Conservation (phyloP, 2,888 invertebrate species). For the Caenorhabditis afra region DNA sequence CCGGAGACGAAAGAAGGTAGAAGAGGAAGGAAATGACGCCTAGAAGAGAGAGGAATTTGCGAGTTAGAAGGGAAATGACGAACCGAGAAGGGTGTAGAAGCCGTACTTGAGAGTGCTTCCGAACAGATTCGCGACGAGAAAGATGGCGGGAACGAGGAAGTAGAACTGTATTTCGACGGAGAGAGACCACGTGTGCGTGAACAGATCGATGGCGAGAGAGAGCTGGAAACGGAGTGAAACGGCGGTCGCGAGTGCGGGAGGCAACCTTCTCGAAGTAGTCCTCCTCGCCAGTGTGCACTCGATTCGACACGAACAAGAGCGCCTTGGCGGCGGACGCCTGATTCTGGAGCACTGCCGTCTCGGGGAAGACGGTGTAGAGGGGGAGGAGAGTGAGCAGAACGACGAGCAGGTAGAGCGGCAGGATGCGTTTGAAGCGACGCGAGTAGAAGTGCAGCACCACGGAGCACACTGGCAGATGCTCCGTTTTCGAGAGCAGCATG, state of each 20-base stretch:
- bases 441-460: conserved; percentile 18
- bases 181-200: conserved; percentile 68
- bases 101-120: not conserved
- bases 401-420: conserved; percentile 33
- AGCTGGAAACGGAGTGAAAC: conserved; percentile 37
- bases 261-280: conserved; percentile 42
- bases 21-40: not conserved
- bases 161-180: conserved; percentile 69
- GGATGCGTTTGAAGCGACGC: conserved; percentile 42
- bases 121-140: conserved; percentile 25
- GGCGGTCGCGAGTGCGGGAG: not conserved
- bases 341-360: conserved; percentile 17
- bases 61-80: not conserved
- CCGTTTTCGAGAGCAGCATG: conserved; percentile 40
- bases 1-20: not conserved
- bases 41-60: not conserved
- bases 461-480: not conserved
- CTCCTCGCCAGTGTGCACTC: conserved; percentile 36
- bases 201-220: conserved; percentile 49
- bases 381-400: conserved; percentile 21
- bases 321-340: conserved; percentile 28
- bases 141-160: conserved; percentile 59
- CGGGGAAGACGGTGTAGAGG: conserved; percentile 28
- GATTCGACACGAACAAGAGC: conserved; percentile 40
- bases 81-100: conserved; percentile 27